Conservation (phyloP, 2,113 vertebrate species). For the Cynocephalus volans region DNA sequence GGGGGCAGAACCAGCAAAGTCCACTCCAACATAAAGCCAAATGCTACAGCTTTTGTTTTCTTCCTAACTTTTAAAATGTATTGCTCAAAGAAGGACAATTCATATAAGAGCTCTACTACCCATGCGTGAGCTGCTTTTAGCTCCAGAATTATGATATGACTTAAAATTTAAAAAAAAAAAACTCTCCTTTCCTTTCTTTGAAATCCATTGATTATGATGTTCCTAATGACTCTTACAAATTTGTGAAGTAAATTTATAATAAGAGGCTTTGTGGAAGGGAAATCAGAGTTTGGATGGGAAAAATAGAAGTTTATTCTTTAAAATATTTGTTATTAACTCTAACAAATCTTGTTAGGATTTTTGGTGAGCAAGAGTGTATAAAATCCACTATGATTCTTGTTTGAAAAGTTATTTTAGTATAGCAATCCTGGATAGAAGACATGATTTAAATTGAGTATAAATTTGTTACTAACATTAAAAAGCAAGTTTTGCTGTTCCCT, state of each 20-base stretch:
- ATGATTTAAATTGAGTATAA: not conserved
- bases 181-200: not conserved
- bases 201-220: not conserved
- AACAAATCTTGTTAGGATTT: conserved; percentile 39
- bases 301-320: conserved; percentile 8
- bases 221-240: not conserved
- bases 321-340: conserved; percentile 38
- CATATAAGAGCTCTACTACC: not conserved
- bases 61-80: not conserved
- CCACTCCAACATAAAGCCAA: not conserved
- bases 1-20: not conserved
- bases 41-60: not conserved
- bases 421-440: conserved; percentile 38
- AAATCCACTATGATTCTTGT: not conserved
- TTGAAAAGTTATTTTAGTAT: not conserved
- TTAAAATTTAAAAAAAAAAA: not conserved
- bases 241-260: not conserved
- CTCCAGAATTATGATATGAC: not conserved
- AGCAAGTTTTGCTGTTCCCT: not conserved
- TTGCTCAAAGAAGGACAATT: not conserved
- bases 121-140: not conserved
- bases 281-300: conserved; percentile 21
- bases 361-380: not conserved
- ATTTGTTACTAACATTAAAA: conserved; percentile 26
- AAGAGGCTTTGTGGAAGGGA: not conserved